A percentile compares a stretch with the other conserved stretches of the same genome.
These are phyloP conservation scores for Periophthalmodon schlosseri DNA, from an alignment of 2,113 vertebrate species.

Conservation along the genomic window DNA sequence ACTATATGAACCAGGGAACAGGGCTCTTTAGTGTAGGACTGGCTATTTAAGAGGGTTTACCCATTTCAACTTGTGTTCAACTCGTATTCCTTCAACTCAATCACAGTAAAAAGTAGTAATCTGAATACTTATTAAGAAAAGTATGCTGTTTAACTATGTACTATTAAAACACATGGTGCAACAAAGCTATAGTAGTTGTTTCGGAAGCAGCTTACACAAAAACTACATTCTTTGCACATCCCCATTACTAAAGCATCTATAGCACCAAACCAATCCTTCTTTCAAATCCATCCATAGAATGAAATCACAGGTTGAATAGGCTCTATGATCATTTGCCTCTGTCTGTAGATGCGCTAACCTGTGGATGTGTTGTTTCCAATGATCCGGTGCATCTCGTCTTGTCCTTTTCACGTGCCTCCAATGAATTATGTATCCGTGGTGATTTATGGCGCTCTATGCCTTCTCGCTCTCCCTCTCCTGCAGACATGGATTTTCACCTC, in stretches of 20 bases:
- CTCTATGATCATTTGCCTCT: slow-evolving; percentile 31
- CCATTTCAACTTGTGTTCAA: too few species aligned
- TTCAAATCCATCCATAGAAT: slow-evolving; percentile 26
- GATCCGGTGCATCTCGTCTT: slow-evolving; percentile 78
- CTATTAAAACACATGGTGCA: too few species aligned
- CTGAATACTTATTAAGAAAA: too few species aligned
- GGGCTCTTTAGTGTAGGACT: too few species aligned
- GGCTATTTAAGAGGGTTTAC: too few species aligned
- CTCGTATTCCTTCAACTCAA: too few species aligned
- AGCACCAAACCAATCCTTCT: slow-evolving; percentile 14
- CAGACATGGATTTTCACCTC: slow-evolving; percentile 70
- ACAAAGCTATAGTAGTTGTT: not conserved
- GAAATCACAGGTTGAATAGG: slow-evolving; percentile 18
- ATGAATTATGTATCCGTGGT: slow-evolving; percentile 83
- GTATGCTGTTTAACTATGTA: too few species aligned
- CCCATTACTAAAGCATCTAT: not conserved
- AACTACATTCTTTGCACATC: not conserved
- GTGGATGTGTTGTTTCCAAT: slow-evolving; percentile 75
- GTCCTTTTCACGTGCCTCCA: slow-evolving; percentile 77
- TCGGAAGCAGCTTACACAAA: not conserved
- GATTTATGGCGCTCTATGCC: slow-evolving; percentile 79
- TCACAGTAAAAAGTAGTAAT: too few species aligned
- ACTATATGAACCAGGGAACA: too few species aligned
- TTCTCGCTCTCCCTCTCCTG: slow-evolving; percentile 66
- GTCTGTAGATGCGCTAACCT: slow-evolving; percentile 53